Evolutionary conservation across 2,888 invertebrate species (phyloP), one percentile per base, ranked within the genome.

Genomic region (Heteropelma amictum): DNA sequence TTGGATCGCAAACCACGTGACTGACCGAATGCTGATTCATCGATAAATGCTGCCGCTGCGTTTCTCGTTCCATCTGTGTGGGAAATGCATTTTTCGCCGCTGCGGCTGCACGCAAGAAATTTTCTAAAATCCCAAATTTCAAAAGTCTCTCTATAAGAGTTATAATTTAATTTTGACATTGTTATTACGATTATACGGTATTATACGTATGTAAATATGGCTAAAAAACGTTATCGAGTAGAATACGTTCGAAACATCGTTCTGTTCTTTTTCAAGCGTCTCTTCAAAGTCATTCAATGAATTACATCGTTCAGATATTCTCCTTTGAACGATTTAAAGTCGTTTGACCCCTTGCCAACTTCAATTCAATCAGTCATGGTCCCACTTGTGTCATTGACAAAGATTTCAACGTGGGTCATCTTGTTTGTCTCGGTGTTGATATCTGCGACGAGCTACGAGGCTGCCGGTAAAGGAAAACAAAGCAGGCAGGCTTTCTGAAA

Each of bases 321-420:
- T n/a, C 4, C 12, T 38, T 4, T 4, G 8, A 38, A 12, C 12
- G 12, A 38, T 38, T n/a, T 4, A 38, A 2, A 10, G 4, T 8
- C 10, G n/a, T 33, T n/a, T 33, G 33, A 38, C 2, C 5, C n/a
- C 12, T 38, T 12, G 35, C 12, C 12, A n/a, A n/a, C 12, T 38
- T 12, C 12, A 38, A 12, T 33, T 21, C 17, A 26, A 30, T 6
- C 19, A 42, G 2, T 60, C 17, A 28, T 30, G 23, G 10, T 19
- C 1, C 26, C 42, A 26, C 17, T 19, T 45, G 19, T 12, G 12
- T 10, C 35, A n/a, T 1, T 14, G 12, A 61, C 30, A 33, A 49
- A 71, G 75, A 40, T 65, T 61, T 28, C 21, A 17, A 21, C 67
- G 53, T 54, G 45, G 40, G 33, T 67, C n/a, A n/a, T n/a, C n/a